Evolutionary conservation across 2,113 vertebrate species (phyloP).

Genomic region (Neomonachus schauinslandi): DNA sequence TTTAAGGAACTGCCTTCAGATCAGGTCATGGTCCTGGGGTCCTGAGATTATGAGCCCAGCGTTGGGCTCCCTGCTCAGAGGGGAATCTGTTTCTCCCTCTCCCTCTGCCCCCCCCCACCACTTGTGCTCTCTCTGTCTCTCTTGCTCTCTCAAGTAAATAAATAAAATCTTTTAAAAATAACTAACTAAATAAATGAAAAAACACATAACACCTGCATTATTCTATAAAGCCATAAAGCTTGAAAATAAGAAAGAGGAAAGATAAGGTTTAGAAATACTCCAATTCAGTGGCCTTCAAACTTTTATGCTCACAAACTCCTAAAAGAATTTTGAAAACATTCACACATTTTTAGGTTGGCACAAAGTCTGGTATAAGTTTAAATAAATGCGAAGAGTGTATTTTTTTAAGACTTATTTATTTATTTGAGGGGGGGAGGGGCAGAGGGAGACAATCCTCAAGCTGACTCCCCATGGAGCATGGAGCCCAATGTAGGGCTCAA

Average conservation of each 20-base stretch:
- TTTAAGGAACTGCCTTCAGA: background rate
- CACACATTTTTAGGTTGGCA: background rate
- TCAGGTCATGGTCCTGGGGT: background rate
- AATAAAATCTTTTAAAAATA: background rate
- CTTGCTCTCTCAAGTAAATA: background rate
- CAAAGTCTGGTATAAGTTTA: background rate
- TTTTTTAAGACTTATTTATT: background rate
- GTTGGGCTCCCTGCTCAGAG: background rate
- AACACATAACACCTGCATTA: background rate
- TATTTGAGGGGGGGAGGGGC: background rate
- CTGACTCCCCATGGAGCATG: background rate
- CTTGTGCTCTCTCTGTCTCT: background rate
- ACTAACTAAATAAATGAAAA: background rate
- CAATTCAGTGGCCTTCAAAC: background rate
- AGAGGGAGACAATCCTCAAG: background rate
- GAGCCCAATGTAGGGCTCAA: background rate
- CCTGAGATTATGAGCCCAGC: background rate
- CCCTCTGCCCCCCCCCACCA: background rate
- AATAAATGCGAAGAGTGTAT: background rate
- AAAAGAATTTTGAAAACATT: background rate
- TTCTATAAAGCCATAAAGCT: background rate
- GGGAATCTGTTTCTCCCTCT: background rate
- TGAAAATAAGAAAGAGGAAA: background rate
- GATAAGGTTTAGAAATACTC: background rate
- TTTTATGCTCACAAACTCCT: background rate